Evolutionary conservation across 1,140 invertebrate genomes (phyloP).

Genomic region (Luehdorfia chinensis): DNA sequence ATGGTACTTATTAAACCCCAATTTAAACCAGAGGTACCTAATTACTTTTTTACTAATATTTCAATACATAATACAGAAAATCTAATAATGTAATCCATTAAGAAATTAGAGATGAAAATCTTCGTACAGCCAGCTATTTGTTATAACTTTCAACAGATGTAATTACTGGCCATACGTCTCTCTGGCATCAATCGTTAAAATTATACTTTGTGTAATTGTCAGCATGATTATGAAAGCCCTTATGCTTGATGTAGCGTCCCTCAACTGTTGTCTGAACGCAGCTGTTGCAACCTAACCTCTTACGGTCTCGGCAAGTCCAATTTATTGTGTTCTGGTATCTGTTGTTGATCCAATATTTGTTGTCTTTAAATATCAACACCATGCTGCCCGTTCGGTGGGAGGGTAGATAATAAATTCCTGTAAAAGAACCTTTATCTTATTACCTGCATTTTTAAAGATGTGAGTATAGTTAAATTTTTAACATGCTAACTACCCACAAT

Average conservation of each 20-base stretch:
- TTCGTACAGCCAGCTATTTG: not conserved
- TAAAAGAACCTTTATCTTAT: conserved; percentile 30
- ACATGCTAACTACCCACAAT: conserved; percentile 1
- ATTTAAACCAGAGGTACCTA: no score
- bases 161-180: conserved; percentile 30
- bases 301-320: conserved; percentile 66
- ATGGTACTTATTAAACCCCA: no score
- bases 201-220: conserved; percentile 72
- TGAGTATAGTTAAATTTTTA: not conserved
- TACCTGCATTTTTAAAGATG: not conserved
- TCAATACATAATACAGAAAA: no score
- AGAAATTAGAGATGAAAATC: not conserved
- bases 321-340: conserved; percentile 71
- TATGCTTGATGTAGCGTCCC: conserved; percentile 63
- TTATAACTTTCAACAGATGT: conserved; percentile 31
- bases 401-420: conserved; percentile 68
- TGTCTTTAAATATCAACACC: conserved; percentile 70
- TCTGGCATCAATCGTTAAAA: conserved; percentile 60
- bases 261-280: conserved; percentile 65
- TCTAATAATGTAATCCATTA: no score
- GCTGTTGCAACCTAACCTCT: conserved; percentile 61
- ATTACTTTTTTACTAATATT: no score
- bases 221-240: conserved; percentile 62
- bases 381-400: conserved; percentile 66
- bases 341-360: conserved; percentile 73